Evolutionary conservation across 2,797 vertebrate species (phyloP), one percentile per base, ranked within the genome.

Genomic region (Poeciliopsis presidionis): DNA sequence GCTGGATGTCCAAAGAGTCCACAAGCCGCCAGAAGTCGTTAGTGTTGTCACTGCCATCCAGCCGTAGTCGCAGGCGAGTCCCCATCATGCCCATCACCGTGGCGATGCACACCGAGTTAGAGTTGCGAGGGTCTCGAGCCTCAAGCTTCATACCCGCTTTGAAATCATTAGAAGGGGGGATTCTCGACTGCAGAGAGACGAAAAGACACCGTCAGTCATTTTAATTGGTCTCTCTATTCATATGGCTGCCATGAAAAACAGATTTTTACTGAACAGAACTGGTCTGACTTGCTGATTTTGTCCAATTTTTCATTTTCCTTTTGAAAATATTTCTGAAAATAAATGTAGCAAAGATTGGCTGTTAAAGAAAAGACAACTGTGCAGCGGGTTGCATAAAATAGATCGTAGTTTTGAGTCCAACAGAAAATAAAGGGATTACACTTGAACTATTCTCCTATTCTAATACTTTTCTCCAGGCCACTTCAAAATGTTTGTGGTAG

Each of bases 1-100:
- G 97, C 77, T 98, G 97, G 89, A 99, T 98, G 76, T 99, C 98
- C 0, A 94, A 93, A 5, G 98, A 98, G 93, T 99, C 98, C 4
- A 99, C 96, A 76, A 99, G 94, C 28, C 97, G 95, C 98, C 98
- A 99, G 91, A 99, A 99, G 92, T 99, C 98, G 39, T 99, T 99
- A 91, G 95, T 97, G 94, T 98, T 98, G 93, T 99, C 98, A 6
- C 97, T 97, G 51, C 98, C 98, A 46, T 99, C 98, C 78, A 99
- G 95, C 0, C 98, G 95, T 81, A 99, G 89, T 59, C 96, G 95
- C 1, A 99, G 93, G 55, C 98, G 96, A 77, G 96, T 96, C n/a
- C 98, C 98, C 77, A 95, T 97, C 94, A 97, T 96, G 79, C 97
- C 97, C 94, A 99, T 96, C 47, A 99, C 96, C 0, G 98, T 99